Base-by-base conservation (phyloP, 2,113 vertebrate species). In the Macrotis lagotis region DNA sequence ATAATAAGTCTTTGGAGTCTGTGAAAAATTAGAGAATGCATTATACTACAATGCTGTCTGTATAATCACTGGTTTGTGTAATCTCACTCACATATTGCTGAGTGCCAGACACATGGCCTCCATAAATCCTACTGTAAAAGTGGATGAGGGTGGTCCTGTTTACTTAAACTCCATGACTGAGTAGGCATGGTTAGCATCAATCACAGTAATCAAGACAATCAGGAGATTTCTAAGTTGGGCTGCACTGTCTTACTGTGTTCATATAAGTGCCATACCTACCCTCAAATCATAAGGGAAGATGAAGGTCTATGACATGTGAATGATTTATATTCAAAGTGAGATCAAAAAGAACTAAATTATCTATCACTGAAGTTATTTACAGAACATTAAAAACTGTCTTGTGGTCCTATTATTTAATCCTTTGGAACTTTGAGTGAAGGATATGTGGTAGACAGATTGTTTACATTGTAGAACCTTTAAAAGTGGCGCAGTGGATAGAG, bases 111-210 rank as follows among this genome's bases (percentile, higher is more conserved):
- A 95, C 93, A 95, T 2, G 47, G 95, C 49, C 90, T 48, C 94
- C 88, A 52, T 96, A 97, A 97, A 96, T 97, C 94, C 92, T 88
- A 37, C 19, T 92, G 92, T 95, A 89, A 95, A 96, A 96, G 91
- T 90, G 88, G 92, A 93, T 83, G 96, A 89, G 89, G 97, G 96
- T 96, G 96, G 95, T 96, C 96, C 93, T 95, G 95, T 98, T 96
- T 97, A 97, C 93, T 97, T 93, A 94, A 94, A 93, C 66, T 91
- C 55, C 53, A 51, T 74, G 89, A 48, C 31, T 52, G 91, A 96
- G 28, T 10, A 49, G 92, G 92, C 92, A 96, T 96, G 97, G 90
- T 96, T 97, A 96, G 88, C 91, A n/a, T 94, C 96, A 96, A n/a
- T 94, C 96, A 96, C 14, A 89, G 94, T 96, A 94, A 96, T 89